phyloP scores from a whole-genome alignment of 2,113 vertebrate genomes.

The Notarius lentiginosus region DNA sequence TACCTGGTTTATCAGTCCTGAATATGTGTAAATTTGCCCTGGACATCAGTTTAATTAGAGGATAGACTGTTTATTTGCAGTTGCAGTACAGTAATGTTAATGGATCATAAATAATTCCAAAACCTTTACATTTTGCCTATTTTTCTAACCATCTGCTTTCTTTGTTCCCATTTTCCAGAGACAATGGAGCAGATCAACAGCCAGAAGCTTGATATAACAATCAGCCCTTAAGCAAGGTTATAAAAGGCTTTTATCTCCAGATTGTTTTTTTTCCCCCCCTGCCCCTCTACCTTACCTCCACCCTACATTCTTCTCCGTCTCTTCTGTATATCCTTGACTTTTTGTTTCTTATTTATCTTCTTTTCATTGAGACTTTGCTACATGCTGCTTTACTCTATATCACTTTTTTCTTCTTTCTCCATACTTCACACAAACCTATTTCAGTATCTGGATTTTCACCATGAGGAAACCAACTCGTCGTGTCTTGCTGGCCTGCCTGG shows the following conservation, averaged over 20 bases:
- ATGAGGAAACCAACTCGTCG: conserved; percentile 95
- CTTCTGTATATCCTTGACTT: not conserved
- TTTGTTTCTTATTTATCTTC: not conserved
- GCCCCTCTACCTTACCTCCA: not conserved
- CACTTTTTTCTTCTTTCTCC: not conserved
- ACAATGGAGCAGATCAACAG: conserved; percentile 35
- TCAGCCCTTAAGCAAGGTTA: conserved; percentile 24
- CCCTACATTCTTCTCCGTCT: not conserved
- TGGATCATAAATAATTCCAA: not conserved
- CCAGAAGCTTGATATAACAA: conserved; percentile 27
- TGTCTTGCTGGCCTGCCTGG: conserved; percentile 87
- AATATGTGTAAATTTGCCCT: not conserved
- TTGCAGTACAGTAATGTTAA: not conserved
- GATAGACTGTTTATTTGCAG: not conserved
- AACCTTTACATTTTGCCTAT: not conserved
- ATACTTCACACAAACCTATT: not conserved
- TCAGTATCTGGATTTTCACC: conserved; percentile 24
- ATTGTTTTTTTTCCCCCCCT: not conserved
- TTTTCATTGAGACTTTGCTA: not conserved
- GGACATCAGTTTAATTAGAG: not conserved
- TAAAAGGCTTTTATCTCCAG: not conserved
- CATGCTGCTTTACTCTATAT: not conserved
- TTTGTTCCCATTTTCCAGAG: conserved; percentile 41
- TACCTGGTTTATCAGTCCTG: not conserved
- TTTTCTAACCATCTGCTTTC: conserved; percentile 2